A percentile compares a stretch with the other conserved stretches of the same genome.
These are phyloP conservation scores for Amblyopsis rosae DNA, from an alignment of 2,113 vertebrate genomes.

Conservation along the genomic window DNA sequence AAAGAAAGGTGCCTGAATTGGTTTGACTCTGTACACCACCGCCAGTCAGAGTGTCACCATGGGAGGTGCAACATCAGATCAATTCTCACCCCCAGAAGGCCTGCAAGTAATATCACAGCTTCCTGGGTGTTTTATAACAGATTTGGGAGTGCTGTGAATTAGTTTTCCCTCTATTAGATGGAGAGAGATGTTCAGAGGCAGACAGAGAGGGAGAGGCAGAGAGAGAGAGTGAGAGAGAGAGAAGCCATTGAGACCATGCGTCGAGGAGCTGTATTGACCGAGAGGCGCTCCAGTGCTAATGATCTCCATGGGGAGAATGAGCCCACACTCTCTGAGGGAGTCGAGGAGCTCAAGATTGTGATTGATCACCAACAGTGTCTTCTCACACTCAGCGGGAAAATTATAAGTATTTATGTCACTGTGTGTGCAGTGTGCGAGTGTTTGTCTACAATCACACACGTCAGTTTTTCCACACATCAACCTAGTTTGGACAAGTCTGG, in stretches of 20 bases:
- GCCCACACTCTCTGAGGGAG: slow-evolving; percentile 15
- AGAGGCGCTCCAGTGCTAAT: slow-evolving; percentile 47
- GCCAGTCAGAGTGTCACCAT: slow-evolving; percentile 33
- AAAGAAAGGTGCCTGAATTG: not conserved
- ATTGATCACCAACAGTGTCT: slow-evolving; percentile 26
- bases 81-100: slow-evolving; percentile 32
- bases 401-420: not conserved
- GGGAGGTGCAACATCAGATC: slow-evolving; percentile 45
- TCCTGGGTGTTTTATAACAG: slow-evolving; percentile 46
- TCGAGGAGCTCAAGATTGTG: slow-evolving; percentile 25
- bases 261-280: slow-evolving; percentile 46
- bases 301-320: slow-evolving; percentile 48
- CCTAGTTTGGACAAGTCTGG: not conserved
- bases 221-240: not conserved
- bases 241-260: not conserved
- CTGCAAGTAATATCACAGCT: slow-evolving; percentile 38
- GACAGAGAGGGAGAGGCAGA: not conserved
- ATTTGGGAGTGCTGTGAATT: slow-evolving; percentile 40
- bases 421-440: slow-evolving; percentile 1
- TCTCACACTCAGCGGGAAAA: too few relatives aligned
- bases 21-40: slow-evolving; percentile 46
- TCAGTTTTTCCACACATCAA: not conserved
- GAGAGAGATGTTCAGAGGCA: not conserved
- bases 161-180: slow-evolving; percentile 37
- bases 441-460: not conserved